Percentiles rank a stretch among this genome's conserved stretches.
Conservation (phyloP, 2,113 vertebrate genomes). For the Grammomys dolichurus region DNA sequence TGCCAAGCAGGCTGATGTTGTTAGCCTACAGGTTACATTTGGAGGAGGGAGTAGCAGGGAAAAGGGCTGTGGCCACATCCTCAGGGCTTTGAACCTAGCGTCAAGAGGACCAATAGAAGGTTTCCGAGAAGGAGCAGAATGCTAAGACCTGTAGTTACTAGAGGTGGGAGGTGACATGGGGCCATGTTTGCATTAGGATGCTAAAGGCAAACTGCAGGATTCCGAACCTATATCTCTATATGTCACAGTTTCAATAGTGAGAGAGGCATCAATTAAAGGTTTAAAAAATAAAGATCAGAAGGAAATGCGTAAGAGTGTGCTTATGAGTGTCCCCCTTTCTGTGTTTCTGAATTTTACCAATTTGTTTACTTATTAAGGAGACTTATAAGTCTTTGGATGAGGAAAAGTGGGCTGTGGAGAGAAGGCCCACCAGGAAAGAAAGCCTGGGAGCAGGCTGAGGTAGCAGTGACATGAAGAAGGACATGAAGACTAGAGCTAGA, state of each 20-base stretch:
- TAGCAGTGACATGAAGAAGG: too few species aligned
- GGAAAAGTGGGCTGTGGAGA: background rate
- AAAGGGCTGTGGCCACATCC: background rate
- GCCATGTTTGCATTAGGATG: background rate
- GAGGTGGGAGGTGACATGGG: background rate
- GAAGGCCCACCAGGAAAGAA: background rate
- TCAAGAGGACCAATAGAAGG: background rate
- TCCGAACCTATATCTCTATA: background rate
- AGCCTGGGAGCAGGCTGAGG: background rate
- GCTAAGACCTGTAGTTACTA: background rate
- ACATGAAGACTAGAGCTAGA: fast-evolving
- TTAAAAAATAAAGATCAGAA: background rate
- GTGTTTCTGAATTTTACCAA: background rate
- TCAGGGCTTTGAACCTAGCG: background rate
- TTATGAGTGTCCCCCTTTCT: background rate
- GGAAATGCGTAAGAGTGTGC: background rate
- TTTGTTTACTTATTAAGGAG: background rate
- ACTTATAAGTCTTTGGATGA: background rate
- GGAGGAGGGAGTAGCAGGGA: background rate
- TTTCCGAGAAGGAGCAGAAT: background rate
- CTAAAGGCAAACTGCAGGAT: background rate
- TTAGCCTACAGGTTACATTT: background rate
- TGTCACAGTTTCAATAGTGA: background rate
- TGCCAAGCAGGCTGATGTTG: background rate
- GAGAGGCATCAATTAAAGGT: background rate